phyloP scores from a whole-genome alignment of 2,797 vertebrate genomes.

The Muscicapa comitata region DNA sequence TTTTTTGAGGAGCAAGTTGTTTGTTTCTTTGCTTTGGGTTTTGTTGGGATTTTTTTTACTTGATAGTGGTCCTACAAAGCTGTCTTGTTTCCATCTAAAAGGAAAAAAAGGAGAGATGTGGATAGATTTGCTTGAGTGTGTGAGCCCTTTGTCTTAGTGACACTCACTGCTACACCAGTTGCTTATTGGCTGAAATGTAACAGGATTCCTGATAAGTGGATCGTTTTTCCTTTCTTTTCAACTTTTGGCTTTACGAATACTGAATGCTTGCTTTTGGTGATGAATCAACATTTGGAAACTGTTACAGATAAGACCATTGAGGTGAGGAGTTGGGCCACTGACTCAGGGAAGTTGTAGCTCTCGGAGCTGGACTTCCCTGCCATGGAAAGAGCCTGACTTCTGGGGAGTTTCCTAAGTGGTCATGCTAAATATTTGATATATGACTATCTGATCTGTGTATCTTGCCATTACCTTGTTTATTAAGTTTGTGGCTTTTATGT shows the following conservation, averaged over 20 bases:
- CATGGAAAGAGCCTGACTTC: not conserved
- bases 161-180: rapidly evolving
- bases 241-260: not conserved
- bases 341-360: not conserved
- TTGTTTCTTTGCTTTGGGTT: not conserved
- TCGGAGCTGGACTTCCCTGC: not conserved
- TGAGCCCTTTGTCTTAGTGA: not conserved
- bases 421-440: not conserved
- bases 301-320: not conserved
- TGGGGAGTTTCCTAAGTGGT: not conserved
- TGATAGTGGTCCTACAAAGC: not conserved
- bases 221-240: not conserved
- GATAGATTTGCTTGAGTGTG: not conserved
- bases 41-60: not conserved
- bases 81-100: not conserved
- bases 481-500: not conserved
- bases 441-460: not conserved
- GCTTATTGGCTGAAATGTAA: not conserved
- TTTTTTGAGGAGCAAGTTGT: not conserved
- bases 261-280: not conserved
- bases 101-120: not conserved
- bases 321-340: not conserved
- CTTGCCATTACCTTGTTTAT: not conserved
- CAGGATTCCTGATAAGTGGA: not conserved
- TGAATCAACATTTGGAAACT: not conserved